phyloP scores from a whole-genome alignment of 2,113 vertebrate species.

The Desmodus rotundus region DNA sequence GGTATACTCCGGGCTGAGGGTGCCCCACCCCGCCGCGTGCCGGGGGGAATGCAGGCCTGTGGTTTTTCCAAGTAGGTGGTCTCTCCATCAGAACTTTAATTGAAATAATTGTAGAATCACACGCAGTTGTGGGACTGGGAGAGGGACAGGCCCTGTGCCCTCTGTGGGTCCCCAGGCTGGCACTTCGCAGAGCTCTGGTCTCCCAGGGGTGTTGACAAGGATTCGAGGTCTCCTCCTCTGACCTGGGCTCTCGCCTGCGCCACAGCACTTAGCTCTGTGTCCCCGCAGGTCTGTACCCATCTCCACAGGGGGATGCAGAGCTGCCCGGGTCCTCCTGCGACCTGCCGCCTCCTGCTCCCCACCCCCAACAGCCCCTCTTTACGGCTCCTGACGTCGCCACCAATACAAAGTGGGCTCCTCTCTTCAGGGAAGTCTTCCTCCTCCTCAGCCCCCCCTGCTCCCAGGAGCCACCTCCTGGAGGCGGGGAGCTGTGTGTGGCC shows the following conservation, averaged over 20 bases:
- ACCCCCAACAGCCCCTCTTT: background rate
- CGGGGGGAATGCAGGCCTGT: fast-evolving
- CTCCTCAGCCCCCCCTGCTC: too few species aligned
- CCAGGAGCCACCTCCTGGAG: background rate
- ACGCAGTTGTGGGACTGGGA: background rate
- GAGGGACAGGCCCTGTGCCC: background rate
- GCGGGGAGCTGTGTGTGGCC: too few species aligned
- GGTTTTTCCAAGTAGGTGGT: background rate
- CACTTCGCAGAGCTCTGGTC: background rate
- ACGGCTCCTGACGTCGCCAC: too few species aligned
- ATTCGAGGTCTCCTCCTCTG: background rate
- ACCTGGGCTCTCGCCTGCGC: background rate
- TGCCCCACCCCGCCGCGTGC: fast-evolving
- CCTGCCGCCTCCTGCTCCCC: background rate
- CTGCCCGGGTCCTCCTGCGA: background rate
- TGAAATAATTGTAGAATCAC: background rate
- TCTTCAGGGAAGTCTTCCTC: too few species aligned
- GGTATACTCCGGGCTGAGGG: fast-evolving
- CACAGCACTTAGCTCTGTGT: fast-evolving
- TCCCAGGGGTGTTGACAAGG: background rate
- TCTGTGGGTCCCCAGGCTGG: background rate
- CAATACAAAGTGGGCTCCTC: fast-evolving
- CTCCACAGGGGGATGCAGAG: background rate
- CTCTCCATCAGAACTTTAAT: background rate
- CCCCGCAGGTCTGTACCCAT: fast-evolving